phyloP scores from a whole-genome alignment of 2,888 invertebrate genomes.

The Papilio elwesi region DNA sequence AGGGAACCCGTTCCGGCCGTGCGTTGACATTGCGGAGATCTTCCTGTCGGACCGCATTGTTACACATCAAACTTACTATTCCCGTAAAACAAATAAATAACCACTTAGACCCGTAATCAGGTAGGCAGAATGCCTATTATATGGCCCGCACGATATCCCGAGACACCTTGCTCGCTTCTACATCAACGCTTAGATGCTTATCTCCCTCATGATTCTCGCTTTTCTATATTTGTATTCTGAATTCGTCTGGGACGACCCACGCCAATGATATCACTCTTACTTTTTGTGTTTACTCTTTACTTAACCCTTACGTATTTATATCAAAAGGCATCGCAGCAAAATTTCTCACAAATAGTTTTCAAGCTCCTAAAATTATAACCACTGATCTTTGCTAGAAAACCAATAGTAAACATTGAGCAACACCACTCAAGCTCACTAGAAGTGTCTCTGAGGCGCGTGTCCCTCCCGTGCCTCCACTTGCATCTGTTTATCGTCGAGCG shows the following conservation, averaged over 20 bases:
- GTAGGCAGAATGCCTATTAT: too few species aligned
- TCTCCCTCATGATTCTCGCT: too few species aligned
- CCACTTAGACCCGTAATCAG: not conserved
- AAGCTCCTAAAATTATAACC: constrained; percentile 1
- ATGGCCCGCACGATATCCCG: too few species aligned
- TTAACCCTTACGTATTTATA: too few species aligned
- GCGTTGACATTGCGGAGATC: constrained; percentile 30
- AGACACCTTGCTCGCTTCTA: too few species aligned
- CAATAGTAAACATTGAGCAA: constrained; percentile 7
- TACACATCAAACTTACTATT: not conserved
- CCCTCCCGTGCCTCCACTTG: constrained; percentile 1
- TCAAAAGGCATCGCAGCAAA: too few species aligned
- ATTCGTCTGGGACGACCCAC: too few species aligned
- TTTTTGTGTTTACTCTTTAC: too few species aligned
- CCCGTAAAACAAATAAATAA: not conserved
- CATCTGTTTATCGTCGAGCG: constrained; percentile 20
- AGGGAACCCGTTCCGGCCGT: constrained; percentile 36
- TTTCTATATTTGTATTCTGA: too few species aligned
- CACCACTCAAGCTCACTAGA: constrained; percentile 1
- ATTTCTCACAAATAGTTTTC: not conserved
- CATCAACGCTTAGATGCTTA: too few species aligned
- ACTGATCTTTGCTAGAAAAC: constrained; percentile 7
- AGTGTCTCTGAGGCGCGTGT: not conserved
- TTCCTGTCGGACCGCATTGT: constrained; percentile 19
- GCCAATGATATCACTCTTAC: too few species aligned